Base-by-base conservation (phyloP, 2,113 vertebrate species). In the Oostethus manadensis region DNA sequence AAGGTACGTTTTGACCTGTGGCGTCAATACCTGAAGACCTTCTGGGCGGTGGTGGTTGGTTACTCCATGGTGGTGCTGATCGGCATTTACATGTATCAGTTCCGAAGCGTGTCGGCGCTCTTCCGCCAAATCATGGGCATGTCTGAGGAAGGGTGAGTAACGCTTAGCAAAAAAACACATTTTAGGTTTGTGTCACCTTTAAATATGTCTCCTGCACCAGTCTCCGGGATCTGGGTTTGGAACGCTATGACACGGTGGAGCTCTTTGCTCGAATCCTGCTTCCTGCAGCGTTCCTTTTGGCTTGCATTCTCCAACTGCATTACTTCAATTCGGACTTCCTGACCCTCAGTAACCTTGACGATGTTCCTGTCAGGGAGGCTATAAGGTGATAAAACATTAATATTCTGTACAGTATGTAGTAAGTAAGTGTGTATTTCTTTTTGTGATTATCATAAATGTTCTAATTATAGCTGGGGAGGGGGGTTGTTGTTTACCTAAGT, bases 311-410 rank as follows among this genome's bases (percentile, higher is more conserved):
- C 38, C 91, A 90, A 59, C 78, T 91, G 56, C 88, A 88, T 70
- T 89, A 92, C 81, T 93, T 89, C 74, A 87, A 91, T 63, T 56
- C 80, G 0, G 91, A 88, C 75, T 91, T 91, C 70, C 86, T 89
- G 58, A 68, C 66, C 47, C 88, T 92, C 64, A 89, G 90, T 8
- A 76, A 91, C 78, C 83, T 91, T 21, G 74, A 79, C 51, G 81
- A 85, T 8, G 77, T 87, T 29, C 83, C 83, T 13, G 58, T 84
- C 20, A 75, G 73, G 42, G 45, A 68, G 51, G 50, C 44, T 6
- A 68, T 84, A 66, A 89, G 87, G 88, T 90, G 59, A 79, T 70
- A 54, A 33, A 33, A 7, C 29, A 7, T 33, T 33, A 33, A 29
- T 29, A 29, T 29, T n/a, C n/a, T n/a, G n/a, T n/a, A n/a, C 23